Evolutionary conservation across 1,140 invertebrate species (phyloP).

Genomic region (Dreissena rostriformis): DNA sequence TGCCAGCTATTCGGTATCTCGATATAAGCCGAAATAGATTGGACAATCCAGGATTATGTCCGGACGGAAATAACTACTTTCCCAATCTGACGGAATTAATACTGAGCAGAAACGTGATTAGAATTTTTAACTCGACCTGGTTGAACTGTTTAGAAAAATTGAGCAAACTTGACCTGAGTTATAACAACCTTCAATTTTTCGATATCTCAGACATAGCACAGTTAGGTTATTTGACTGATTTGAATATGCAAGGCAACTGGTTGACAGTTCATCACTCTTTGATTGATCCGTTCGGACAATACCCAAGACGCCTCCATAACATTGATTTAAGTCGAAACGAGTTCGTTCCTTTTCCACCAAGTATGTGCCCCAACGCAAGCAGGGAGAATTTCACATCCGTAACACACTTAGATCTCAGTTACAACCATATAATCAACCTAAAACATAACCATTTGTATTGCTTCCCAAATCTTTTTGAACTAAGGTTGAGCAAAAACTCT

Average conservation of each 20-base stretch:
- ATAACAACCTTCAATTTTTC: neutral
- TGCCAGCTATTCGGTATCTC: neutral
- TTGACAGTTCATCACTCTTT: neutral
- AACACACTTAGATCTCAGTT: neutral
- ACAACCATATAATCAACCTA: neutral
- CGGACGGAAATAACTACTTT: neutral
- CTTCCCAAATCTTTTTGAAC: neutral
- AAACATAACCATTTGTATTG: neutral
- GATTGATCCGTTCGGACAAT: neutral
- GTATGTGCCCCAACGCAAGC: neutral
- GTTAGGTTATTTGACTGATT: neutral
- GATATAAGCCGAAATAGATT: neutral
- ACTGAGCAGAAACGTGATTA: neutral
- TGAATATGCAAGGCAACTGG: neutral
- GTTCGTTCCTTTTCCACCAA: conserved; percentile 11
- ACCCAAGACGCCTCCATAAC: neutral
- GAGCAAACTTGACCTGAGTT: neutral
- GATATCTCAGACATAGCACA: neutral
- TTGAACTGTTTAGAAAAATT: neutral
- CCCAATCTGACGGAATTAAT: neutral
- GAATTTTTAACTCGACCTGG: neutral
- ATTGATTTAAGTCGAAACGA: neutral
- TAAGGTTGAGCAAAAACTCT: neutral
- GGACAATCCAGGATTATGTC: neutral
- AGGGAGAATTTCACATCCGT: neutral